Conservation (phyloP, 2,797 vertebrate species). For the Lagorchestes hirsutus region DNA sequence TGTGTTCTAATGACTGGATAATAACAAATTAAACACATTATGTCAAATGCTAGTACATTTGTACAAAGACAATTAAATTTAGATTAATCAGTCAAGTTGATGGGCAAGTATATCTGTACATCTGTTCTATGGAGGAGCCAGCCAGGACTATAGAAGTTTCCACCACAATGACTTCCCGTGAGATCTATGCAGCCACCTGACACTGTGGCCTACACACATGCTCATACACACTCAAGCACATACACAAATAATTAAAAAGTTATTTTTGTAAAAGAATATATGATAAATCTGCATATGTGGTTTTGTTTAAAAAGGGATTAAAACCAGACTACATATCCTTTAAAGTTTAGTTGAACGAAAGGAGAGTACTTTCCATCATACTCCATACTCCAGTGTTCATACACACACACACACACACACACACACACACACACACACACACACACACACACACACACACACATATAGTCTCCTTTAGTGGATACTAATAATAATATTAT, state of each 20-base stretch:
- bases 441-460: no score
- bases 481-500: no score
- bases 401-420: fast-evolving
- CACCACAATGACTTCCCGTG: background rate
- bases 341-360: background rate
- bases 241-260: background rate
- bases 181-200: background rate
- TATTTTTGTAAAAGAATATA: background rate
- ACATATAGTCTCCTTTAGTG: no score
- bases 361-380: background rate
- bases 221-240: background rate
- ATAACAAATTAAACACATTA: background rate
- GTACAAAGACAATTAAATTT: background rate
- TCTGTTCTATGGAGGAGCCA: background rate
- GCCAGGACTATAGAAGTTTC: background rate
- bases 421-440: no score
- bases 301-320: background rate
- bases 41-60: background rate
- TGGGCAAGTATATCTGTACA: background rate
- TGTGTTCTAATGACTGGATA: background rate
- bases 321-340: background rate
- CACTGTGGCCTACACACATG: background rate
- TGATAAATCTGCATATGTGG: background rate
- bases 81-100: background rate
- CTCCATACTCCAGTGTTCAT: no score